phyloP scores from a whole-genome alignment of 1,140 invertebrate species.

The Delia radicum region DNA sequence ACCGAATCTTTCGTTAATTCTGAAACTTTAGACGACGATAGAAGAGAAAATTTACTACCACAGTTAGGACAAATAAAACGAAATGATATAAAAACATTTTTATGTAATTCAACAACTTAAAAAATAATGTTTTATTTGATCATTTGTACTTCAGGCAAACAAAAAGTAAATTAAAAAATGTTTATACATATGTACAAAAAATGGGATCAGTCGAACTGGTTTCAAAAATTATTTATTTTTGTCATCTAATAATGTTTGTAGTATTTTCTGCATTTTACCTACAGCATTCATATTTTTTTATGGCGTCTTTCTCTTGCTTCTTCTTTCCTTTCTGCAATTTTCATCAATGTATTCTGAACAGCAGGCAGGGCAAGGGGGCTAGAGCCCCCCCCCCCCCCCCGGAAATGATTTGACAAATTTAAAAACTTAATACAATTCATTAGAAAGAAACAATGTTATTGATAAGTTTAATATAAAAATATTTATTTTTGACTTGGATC shows the following conservation, averaged over 20 bases:
- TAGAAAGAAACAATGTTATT: no score
- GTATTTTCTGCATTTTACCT: no score
- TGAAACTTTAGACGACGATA: not conserved
- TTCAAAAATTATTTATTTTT: not conserved
- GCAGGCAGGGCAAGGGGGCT: no score
- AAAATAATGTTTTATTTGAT: not conserved
- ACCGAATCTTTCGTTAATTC: not conserved
- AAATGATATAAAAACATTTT: constrained; percentile 5
- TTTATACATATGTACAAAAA: not conserved
- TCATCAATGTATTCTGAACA: not conserved
- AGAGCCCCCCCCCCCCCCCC: no score
- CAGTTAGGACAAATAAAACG: constrained; percentile 5
- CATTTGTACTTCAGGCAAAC: no score
- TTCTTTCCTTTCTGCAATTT: not conserved
- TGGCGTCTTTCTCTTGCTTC: not conserved
- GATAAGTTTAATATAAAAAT: no score
- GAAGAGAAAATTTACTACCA: not conserved
- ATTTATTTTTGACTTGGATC: no score
- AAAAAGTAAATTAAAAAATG: no score
- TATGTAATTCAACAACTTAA: not conserved
- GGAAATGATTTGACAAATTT: no score
- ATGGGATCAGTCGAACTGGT: not conserved
- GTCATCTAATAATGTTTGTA: not conserved
- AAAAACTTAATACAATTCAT: no score
- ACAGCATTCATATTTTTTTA: not conserved